These are phyloP conservation scores for Carcharodon carcharias DNA, from an alignment of 2,797 vertebrate genomes.

Conservation along the genomic window DNA sequence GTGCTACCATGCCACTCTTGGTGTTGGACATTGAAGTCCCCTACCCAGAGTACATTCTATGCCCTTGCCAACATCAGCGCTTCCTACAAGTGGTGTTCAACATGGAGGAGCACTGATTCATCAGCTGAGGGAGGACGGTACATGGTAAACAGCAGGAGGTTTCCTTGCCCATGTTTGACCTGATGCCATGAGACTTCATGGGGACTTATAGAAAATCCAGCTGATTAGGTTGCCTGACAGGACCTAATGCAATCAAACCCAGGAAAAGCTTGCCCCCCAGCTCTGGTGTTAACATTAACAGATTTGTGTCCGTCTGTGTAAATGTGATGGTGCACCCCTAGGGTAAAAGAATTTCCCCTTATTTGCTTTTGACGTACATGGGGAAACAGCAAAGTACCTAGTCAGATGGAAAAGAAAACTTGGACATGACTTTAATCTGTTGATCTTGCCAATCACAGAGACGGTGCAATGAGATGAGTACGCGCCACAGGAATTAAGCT, in stretches of 20 bases:
- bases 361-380: neutral
- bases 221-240: neutral
- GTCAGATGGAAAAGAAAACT: neutral
- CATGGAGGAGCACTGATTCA: no score
- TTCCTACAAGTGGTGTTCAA: no score
- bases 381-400: neutral
- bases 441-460: neutral
- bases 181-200: no score
- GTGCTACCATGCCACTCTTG: no score
- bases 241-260: neutral
- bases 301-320: neutral
- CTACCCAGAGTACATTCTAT: no score
- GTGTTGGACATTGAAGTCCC: no score
- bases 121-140: no score
- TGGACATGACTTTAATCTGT: neutral
- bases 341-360: neutral
- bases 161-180: no score
- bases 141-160: no score
- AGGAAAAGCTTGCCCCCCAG: neutral
- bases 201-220: neutral
- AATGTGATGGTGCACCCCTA: neutral
- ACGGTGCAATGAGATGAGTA: neutral
- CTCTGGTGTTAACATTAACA: neutral
- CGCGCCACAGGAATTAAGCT: neutral
- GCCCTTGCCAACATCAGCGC: no score